phyloP scores from a whole-genome alignment of 2,888 invertebrate species.

The Acleris cristana region DNA sequence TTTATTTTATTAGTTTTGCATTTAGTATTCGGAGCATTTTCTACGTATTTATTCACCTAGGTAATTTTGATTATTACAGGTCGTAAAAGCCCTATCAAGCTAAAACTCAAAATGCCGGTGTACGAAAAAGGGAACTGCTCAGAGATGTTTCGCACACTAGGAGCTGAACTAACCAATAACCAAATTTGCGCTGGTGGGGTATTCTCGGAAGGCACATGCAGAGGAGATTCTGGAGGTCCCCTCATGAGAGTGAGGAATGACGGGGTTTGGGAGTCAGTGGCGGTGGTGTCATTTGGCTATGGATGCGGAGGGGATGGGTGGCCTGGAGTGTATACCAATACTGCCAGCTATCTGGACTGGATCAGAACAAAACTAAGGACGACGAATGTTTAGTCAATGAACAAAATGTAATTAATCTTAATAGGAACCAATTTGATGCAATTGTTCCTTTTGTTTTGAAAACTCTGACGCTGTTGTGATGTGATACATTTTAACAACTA shows the following conservation, averaged over 20 bases:
- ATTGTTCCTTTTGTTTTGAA: too few relatives aligned
- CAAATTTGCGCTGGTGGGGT: constrained; percentile 90
- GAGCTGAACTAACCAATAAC: constrained; percentile 75
- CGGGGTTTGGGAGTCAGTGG: constrained; percentile 84
- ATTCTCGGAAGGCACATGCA: constrained; percentile 87
- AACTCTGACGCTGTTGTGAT: too few relatives aligned
- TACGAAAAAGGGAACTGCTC: constrained; percentile 81
- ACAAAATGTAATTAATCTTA: constrained; percentile 30
- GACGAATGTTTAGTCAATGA: constrained; percentile 53
- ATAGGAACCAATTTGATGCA: background rate
- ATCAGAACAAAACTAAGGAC: constrained; percentile 70
- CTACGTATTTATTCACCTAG: background rate
- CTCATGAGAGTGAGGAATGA: constrained; percentile 84
- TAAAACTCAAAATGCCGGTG: constrained; percentile 85
- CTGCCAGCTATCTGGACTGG: constrained; percentile 85
- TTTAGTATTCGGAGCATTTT: too few relatives aligned
- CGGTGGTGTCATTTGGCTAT: constrained; percentile 87
- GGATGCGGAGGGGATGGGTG: constrained; percentile 86
- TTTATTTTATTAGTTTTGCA: background rate
- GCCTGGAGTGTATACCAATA: constrained; percentile 88
- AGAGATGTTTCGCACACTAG: constrained; percentile 73
- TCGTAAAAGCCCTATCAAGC: constrained; percentile 83
- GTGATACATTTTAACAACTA: too few relatives aligned
- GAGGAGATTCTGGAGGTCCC: constrained; percentile 91
- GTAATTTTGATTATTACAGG: constrained; percentile 54